Conservation (phyloP, 2,888 invertebrate species). For the Meta bourneti region DNA sequence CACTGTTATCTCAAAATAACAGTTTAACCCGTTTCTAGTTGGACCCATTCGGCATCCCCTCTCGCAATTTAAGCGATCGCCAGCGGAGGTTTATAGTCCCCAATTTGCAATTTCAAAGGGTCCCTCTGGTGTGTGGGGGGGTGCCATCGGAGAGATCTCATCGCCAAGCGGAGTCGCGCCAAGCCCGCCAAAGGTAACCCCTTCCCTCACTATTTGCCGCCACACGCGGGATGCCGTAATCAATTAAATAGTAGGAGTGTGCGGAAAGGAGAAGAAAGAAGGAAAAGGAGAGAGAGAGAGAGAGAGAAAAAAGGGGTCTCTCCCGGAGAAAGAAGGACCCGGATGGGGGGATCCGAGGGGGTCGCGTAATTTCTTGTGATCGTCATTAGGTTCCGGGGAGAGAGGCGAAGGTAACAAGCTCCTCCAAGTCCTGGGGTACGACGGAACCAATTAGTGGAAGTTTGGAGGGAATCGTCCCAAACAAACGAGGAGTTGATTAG, state of each 20-base stretch:
- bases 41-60: no score
- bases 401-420: slow-evolving; percentile 68
- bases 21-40: no score
- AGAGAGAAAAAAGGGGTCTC: slow-evolving; percentile 7
- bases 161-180: slow-evolving; percentile 19
- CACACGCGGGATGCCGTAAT: slow-evolving; percentile 34
- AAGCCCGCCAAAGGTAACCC: not conserved
- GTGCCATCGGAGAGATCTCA: no score
- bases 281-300: no score
- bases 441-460: slow-evolving; percentile 71
- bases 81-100: no score
- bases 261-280: not conserved
- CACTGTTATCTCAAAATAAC: no score
- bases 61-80: no score
- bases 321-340: slow-evolving; percentile 15
- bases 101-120: no score
- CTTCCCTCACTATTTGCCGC: slow-evolving; percentile 26
- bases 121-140: no score
- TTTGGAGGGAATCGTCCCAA: slow-evolving; percentile 59
- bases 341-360: not conserved
- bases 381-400: slow-evolving; percentile 60
- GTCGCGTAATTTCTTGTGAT: slow-evolving; percentile 69
- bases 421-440: slow-evolving; percentile 41
- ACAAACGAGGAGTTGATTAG: slow-evolving; percentile 76
- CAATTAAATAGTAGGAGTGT: slow-evolving; percentile 60